Evolutionary conservation across 2,888 invertebrate species (phyloP).

Genomic region (Sinotaia quadrata): DNA sequence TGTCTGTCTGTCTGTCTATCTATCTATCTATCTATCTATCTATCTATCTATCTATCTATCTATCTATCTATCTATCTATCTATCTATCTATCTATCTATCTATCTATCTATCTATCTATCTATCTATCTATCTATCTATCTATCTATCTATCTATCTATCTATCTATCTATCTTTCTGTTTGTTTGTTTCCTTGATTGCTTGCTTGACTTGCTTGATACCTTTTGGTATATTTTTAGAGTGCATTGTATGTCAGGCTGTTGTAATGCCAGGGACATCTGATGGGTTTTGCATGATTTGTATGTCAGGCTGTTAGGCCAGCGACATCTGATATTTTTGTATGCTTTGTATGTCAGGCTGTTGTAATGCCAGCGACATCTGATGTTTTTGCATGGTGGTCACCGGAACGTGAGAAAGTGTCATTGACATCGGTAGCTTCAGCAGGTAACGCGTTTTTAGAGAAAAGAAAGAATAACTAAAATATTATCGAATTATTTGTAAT

Average conservation of each 20-base stretch:
- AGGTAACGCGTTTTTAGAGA: background rate
- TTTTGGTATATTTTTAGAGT: background rate
- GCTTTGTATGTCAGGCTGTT: background rate
- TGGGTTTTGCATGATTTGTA: background rate
- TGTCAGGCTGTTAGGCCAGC: background rate
- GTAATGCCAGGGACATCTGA: background rate
- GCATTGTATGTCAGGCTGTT: background rate
- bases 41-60: too few relatives aligned
- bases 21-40: too few relatives aligned
- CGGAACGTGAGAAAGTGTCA: slow-evolving; percentile 4
- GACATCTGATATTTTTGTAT: background rate
- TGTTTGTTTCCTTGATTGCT: too few relatives aligned
- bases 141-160: too few relatives aligned
- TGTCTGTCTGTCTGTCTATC: background rate
- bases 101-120: too few relatives aligned
- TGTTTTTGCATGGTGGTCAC: slow-evolving; percentile 16
- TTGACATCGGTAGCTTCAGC: slow-evolving; percentile 10
- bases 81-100: too few relatives aligned
- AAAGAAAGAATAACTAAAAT: too few relatives aligned
- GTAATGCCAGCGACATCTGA: background rate
- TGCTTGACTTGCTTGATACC: background rate
- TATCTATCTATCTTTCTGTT: too few relatives aligned
- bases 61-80: too few relatives aligned
- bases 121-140: too few relatives aligned
- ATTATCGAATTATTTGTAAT: too few relatives aligned